Evolutionary conservation across 2,797 vertebrate species (phyloP).

Genomic region (Coccyzus lansbergi): DNA sequence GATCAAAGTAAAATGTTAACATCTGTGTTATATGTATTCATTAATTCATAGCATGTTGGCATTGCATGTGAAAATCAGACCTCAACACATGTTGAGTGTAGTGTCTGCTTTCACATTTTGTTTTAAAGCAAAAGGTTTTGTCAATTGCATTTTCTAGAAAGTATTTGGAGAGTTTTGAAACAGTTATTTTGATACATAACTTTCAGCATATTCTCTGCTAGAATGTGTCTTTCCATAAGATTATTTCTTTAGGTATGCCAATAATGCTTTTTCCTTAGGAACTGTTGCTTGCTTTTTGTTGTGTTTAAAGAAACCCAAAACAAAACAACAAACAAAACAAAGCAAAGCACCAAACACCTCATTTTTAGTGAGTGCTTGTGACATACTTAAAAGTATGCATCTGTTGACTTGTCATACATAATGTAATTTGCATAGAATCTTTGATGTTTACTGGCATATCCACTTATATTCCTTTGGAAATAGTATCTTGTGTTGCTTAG

Average conservation of each 20-base stretch:
- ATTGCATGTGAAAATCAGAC: background rate
- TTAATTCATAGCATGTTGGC: background rate
- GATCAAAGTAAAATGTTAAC: background rate
- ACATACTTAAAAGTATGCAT: background rate
- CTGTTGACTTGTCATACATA: background rate
- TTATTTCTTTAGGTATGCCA: background rate
- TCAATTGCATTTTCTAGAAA: background rate
- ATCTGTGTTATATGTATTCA: background rate
- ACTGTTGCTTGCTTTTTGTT: background rate
- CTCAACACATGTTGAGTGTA: background rate
- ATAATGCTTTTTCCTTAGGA: background rate
- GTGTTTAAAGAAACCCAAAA: background rate
- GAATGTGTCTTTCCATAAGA: background rate
- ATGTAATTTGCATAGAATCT: background rate
- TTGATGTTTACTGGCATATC: background rate
- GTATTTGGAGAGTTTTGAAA: background rate
- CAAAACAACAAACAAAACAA: background rate
- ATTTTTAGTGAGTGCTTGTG: background rate
- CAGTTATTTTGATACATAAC: background rate
- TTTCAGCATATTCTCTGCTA: background rate
- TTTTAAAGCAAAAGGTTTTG: background rate
- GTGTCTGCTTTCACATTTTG: background rate
- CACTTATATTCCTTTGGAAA: background rate
- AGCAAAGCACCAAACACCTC: background rate
- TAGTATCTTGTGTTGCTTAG: background rate